Evolutionary conservation across 2,888 invertebrate genomes (phyloP), one percentile per base, ranked within the genome.

Genomic region (Hedya salicella): DNA sequence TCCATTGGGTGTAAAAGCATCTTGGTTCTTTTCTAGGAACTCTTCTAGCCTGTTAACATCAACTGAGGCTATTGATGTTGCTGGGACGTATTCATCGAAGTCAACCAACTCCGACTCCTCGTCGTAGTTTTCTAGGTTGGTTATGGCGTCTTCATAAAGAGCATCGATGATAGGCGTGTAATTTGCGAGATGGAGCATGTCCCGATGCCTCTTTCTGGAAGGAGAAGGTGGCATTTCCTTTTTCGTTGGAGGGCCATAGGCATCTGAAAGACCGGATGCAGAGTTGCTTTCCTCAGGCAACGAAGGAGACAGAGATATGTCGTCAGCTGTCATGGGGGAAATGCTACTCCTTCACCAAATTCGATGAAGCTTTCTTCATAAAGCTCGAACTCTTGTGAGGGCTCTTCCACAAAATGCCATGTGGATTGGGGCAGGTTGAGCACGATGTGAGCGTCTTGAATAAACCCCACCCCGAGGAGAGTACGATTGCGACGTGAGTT

Each of bases 321-420:
- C 6, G 9, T 54, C 53, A 17, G 53, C 9, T 0, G 39, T 54
- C 11, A 54, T n/a, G 13, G 53, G 9, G 36, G 53, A 36, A 4
- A 54, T 19, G 39, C 40, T 3, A 39, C 17, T n/a, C 17, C 11
- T 36, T 17, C 19, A 2, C n/a, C n/a, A n/a, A 16, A 39, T 16
- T 32, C 14, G 32, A 54, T 36, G 19, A 54, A 54, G 11, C 53
- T 54, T 16, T 54, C 53, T 19, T 17, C 39, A 21, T 54, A 54
- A 1, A 54, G 40, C 19, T 54, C 53, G 30, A 54, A 54, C 9
- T 32, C 39, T 13, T 40, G 9, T 3, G 39, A 32, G 3, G 40
- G 40, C 9, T 54, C 53, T 3, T 54, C 53, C 11, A 54, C 14
- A 14, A 49, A 25, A 6, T 25, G 8, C 49, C 49, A 49, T 8